Conservation (phyloP, 2,888 invertebrate species). For the Plusia festucae region DNA sequence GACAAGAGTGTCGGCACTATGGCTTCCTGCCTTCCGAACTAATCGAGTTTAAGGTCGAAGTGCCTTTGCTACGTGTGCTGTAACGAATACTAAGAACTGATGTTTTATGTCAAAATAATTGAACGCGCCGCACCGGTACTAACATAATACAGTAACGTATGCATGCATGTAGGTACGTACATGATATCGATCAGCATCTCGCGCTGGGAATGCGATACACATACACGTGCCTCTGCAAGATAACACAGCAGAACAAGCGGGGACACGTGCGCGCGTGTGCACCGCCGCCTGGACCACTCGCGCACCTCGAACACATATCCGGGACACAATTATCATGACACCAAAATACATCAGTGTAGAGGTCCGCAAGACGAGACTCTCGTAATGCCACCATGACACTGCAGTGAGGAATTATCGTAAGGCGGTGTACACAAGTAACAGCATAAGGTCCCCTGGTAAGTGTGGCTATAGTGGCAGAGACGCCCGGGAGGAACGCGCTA, state of each 20-base stretch:
- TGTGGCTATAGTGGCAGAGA: background rate
- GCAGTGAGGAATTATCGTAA: slow-evolving; percentile 55
- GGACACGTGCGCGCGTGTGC: slow-evolving; percentile 41
- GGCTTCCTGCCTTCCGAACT: slow-evolving; percentile 65
- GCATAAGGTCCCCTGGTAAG: slow-evolving; percentile 25
- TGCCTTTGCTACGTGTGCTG: slow-evolving; percentile 22
- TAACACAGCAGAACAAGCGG: slow-evolving; percentile 40
- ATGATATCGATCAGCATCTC: slow-evolving; percentile 37
- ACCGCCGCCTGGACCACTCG: slow-evolving; percentile 28
- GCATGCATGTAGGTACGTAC: slow-evolving; percentile 11
- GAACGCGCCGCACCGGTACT: slow-evolving; percentile 6
- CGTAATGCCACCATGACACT: slow-evolving; percentile 31
- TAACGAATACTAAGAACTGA: slow-evolving; percentile 5
- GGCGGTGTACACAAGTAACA: slow-evolving; percentile 47
- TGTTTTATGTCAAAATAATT: slow-evolving; percentile 8
- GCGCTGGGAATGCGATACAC: slow-evolving; percentile 48
- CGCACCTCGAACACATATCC: slow-evolving; percentile 9
- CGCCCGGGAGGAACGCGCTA: slow-evolving; percentile 16
- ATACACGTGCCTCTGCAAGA: slow-evolving; percentile 47
- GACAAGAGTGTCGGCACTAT: slow-evolving; percentile 38
- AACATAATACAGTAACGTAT: slow-evolving; percentile 7
- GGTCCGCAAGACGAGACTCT: slow-evolving; percentile 30
- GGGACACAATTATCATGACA: slow-evolving; percentile 21
- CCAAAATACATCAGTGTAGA: slow-evolving; percentile 19
- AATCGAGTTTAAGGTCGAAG: slow-evolving; percentile 63